A percentile compares a stretch with the other conserved stretches of the same genome.
phyloP scores from a whole-genome alignment of 2,797 vertebrate genomes.

The Rhynchonycteris naso region DNA sequence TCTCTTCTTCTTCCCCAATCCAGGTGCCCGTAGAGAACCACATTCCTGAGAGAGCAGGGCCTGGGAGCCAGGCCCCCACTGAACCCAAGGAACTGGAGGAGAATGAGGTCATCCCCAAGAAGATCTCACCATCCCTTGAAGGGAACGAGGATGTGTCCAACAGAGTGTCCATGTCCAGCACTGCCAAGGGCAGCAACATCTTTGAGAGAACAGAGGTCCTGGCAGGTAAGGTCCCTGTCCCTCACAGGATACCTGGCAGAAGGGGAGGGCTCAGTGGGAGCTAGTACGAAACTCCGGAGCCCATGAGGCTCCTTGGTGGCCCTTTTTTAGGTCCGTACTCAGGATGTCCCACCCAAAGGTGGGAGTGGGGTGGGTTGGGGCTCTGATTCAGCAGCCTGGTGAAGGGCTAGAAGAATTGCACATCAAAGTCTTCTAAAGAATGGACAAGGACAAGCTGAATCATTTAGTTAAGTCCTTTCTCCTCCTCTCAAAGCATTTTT shows the following conservation, averaged over 20 bases:
- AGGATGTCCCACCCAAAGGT: neutral
- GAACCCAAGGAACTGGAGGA: constrained; percentile 78
- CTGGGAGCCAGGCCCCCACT: constrained; percentile 74
- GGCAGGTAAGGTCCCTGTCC: constrained; percentile 88
- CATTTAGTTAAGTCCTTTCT: neutral
- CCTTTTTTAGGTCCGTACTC: neutral
- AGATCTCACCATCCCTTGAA: neutral
- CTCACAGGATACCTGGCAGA: fast-evolving
- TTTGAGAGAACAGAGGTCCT: constrained; percentile 95
- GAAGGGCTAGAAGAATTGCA: neutral
- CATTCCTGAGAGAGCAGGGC: constrained; percentile 87
- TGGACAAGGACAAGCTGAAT: neutral
- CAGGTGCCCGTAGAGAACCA: constrained; percentile 87
- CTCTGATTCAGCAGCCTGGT: neutral
- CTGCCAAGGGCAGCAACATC: constrained; percentile 89
- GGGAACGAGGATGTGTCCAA: constrained; percentile 83
- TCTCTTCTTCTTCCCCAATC: neutral
- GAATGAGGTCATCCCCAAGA: constrained; percentile 87
- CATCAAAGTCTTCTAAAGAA: constrained; percentile 34
- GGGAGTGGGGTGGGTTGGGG: neutral
- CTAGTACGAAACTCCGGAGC: too few relatives aligned
- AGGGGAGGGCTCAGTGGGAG: neutral
- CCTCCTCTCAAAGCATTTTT: constrained; percentile 38
- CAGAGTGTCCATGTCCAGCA: constrained; percentile 94
- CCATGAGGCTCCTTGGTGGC: too few relatives aligned